A percentile compares a stretch with the other conserved stretches of the same genome.
These are phyloP conservation scores for Cotesia vestalis DNA, from an alignment of 1,140 invertebrate genomes.

Conservation along the genomic window DNA sequence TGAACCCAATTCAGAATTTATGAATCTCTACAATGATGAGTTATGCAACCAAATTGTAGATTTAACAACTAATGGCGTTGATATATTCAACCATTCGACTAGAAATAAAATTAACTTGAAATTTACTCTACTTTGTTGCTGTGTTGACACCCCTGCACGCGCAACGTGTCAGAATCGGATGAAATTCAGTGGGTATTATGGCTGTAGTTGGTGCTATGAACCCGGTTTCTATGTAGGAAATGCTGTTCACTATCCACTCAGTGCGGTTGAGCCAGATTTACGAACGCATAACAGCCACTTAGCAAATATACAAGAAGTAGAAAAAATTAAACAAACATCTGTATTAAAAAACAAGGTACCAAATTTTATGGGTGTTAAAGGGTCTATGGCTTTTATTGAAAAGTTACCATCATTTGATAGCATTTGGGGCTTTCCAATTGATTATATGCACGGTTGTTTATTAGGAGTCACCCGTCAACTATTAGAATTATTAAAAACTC, in stretches of 20 bases:
- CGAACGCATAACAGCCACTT: background rate
- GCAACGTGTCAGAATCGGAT: background rate
- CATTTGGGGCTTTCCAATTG: too few species aligned
- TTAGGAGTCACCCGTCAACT: too few species aligned
- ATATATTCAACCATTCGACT: slow-evolving; percentile 1
- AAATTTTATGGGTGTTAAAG: too few species aligned
- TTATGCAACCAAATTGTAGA: background rate
- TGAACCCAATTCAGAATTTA: background rate
- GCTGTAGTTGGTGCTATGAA: background rate
- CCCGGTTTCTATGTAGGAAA: background rate
- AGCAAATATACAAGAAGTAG: too few species aligned
- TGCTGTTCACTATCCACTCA: background rate
- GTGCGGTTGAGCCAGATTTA: background rate
- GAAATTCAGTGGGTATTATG: background rate
- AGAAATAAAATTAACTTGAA: background rate
- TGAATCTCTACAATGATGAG: background rate
- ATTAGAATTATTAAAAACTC: too few species aligned
- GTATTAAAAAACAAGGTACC: too few species aligned
- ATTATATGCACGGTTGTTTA: too few species aligned
- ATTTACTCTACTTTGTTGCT: background rate
- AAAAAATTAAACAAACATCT: too few species aligned
- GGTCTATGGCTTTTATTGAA: too few species aligned
- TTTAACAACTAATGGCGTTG: background rate
- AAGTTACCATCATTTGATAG: too few species aligned
- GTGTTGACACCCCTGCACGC: background rate